These are phyloP conservation scores for Chamaea fasciata DNA, from an alignment of 2,113 vertebrate genomes.

Conservation along the genomic window DNA sequence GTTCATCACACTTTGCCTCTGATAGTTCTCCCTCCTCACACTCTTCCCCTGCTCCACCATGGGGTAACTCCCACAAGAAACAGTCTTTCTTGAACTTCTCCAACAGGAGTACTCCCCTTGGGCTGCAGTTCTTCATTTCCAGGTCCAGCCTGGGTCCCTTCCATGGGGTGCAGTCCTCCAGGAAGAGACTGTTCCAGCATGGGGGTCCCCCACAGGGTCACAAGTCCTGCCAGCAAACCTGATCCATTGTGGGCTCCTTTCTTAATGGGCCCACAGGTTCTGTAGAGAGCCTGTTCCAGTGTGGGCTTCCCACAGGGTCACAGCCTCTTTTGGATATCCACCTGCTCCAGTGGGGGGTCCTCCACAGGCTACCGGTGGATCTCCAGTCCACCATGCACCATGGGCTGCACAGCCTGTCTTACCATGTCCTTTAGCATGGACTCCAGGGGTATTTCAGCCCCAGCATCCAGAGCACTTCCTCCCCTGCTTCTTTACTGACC, in stretches of 20 bases:
- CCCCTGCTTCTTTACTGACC: neutral
- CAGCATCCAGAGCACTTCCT: neutral
- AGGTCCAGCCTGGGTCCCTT: neutral
- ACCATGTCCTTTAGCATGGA: neutral
- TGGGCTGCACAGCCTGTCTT: neutral
- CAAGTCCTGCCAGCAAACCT: neutral
- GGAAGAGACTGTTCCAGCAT: neutral
- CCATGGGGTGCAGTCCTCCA: neutral
- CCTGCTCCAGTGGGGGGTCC: neutral
- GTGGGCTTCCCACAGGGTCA: neutral
- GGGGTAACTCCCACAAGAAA: neutral
- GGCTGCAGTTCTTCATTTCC: neutral
- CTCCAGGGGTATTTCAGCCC: neutral
- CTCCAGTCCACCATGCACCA: neutral
- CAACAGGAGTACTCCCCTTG: neutral
- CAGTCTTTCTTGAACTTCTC: neutral
- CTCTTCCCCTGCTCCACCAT: neutral
- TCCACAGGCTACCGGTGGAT: neutral
- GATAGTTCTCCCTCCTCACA: neutral
- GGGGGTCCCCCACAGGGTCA: fast-evolving
- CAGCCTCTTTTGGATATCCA: neutral
- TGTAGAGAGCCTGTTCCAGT: neutral
- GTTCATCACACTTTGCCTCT: neutral
- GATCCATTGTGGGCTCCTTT: too few species aligned
- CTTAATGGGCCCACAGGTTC: neutral